phyloP scores from a whole-genome alignment of 2,797 vertebrate species.

The Sylvia borin region DNA sequence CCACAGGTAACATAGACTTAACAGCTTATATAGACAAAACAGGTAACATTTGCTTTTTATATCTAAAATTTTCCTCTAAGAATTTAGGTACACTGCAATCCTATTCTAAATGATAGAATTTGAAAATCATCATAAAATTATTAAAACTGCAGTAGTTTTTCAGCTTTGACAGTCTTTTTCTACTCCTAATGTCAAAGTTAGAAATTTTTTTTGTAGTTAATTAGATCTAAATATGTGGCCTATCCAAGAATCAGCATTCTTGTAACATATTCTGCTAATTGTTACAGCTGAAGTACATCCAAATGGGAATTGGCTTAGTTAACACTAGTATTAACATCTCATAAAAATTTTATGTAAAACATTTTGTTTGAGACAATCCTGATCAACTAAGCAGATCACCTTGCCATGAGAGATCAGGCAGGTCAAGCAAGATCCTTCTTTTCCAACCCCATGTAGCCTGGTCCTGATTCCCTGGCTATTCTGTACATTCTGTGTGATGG shows the following conservation, averaged over 20 bases:
- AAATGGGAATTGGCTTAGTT: neutral
- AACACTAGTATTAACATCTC: neutral
- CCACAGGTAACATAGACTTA: neutral
- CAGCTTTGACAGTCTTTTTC: neutral
- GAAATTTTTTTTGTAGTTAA: neutral
- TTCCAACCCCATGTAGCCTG: neutral
- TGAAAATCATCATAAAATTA: neutral
- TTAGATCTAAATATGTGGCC: neutral
- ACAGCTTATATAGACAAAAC: too few species aligned
- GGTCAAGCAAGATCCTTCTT: neutral
- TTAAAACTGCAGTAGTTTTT: neutral
- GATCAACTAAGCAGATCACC: neutral
- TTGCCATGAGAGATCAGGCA: neutral
- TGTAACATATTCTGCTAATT: neutral
- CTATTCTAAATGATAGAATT: neutral
- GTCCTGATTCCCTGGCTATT: neutral
- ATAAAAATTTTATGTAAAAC: neutral
- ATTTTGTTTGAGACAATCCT: neutral
- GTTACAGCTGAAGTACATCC: neutral
- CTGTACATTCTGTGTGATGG: neutral
- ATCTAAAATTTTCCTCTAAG: neutral
- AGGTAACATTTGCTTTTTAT: neutral
- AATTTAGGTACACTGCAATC: neutral
- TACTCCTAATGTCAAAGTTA: neutral
- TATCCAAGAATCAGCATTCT: neutral